phyloP scores from a whole-genome alignment of 2,113 vertebrate species.

The Columba livia region DNA sequence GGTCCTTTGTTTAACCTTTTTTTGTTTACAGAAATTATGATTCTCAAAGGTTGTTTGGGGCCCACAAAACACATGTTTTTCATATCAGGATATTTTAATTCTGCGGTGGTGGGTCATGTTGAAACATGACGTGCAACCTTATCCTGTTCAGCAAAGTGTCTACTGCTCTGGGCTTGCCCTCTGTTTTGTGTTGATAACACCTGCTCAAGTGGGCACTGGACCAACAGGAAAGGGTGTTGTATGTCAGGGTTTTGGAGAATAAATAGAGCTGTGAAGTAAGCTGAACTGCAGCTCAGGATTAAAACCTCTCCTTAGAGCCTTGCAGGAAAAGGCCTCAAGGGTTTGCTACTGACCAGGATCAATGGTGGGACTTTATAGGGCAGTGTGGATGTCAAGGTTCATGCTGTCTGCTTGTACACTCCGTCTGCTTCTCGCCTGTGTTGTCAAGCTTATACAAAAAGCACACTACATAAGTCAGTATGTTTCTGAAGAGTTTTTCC shows the following conservation, averaged over 20 bases:
- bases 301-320: not conserved
- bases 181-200: conserved; percentile 62
- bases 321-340: not conserved
- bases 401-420: not conserved
- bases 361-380: not conserved
- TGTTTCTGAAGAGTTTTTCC: not conserved
- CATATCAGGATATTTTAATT: not conserved
- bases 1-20: not conserved
- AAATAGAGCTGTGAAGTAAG: conserved; percentile 6
- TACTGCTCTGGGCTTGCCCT: not conserved
- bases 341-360: not conserved
- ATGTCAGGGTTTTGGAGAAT: not conserved
- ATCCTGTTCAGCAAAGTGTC: not conserved
- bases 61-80: not conserved
- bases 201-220: conserved; percentile 16
- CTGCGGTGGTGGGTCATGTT: not conserved
- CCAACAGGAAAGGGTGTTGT: conserved; percentile 47
- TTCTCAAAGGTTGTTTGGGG: not conserved
- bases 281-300: not conserved
- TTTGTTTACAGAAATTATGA: not conserved
- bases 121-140: not conserved
- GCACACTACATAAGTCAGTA: not conserved
- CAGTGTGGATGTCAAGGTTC: not conserved
- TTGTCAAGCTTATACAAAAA: not conserved
- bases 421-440: not conserved